Evolutionary conservation across 2,113 vertebrate genomes (phyloP), one percentile per base, ranked within the genome.

Genomic region (Todiramphus chloris): DNA sequence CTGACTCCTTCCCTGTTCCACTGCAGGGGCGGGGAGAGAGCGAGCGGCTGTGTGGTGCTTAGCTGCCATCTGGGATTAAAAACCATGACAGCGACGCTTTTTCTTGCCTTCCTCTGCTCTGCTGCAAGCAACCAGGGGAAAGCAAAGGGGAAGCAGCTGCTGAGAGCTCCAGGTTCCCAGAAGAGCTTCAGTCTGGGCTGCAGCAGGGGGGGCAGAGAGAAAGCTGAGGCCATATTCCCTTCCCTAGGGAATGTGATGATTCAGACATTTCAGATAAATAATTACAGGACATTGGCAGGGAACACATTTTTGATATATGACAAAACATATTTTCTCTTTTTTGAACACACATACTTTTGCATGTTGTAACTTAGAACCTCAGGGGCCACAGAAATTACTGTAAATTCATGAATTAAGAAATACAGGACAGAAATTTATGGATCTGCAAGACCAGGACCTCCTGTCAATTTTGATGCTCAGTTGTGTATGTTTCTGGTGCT

Each of bases 141-240:
- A 92, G 67, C 72, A 66, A 81, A 93, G 68, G 72, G 83, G 69
- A 85, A 86, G 83, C 95, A 96, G 94, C 79, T 96, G 93, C 73
- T n/a, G 41, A 67, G 89, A 58, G 50, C 44, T 80, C 21, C n/a
- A 50, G 8, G 44, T 60, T 95, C 95, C 90, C 90, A 93, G 86
- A 83, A 89, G 95, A 92, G 41, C 46, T 63, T 73, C 46, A 79
- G 20, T 90, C 41, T 83, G 76, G 90, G 43, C 63, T 77, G 31
- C 46, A 58, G 44, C 16, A 55, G 43, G 83, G 41, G 68, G 9
- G 9, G 72, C 94, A 96, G 91, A 95, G 93, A 92, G 90, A 76
- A 55, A 50, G 30, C 31, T 83, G 82, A 69, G 80, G 28, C 24
- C 41, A 5, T 93, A 24, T 81, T 91, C 62, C 51, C 66, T 78